Evolutionary conservation across 2,113 vertebrate genomes (phyloP).

Genomic region (Microcebus griseorufus): DNA sequence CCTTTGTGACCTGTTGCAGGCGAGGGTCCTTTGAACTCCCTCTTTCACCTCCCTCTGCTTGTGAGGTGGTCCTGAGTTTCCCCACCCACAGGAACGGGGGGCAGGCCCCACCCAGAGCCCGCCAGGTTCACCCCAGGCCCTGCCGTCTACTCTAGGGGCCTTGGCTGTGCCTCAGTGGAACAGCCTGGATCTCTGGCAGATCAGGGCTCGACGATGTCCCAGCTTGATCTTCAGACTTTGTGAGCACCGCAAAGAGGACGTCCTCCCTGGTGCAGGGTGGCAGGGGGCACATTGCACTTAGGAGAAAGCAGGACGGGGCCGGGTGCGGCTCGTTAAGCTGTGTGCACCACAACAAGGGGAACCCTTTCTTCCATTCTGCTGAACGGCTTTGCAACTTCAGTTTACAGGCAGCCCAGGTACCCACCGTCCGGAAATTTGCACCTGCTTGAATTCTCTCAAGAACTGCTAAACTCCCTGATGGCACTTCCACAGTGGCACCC

Average conservation of each 20-base stretch:
- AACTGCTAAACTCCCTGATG: neutral
- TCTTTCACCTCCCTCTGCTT: neutral
- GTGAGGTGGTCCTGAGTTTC: neutral
- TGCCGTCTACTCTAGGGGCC: neutral
- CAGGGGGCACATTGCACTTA: neutral
- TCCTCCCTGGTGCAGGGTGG: neutral
- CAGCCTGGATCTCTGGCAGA: neutral
- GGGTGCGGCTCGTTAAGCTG: neutral
- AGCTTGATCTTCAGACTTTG: neutral
- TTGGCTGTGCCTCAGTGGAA: neutral
- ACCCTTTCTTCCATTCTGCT: neutral
- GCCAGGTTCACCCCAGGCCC: neutral
- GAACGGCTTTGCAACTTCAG: neutral
- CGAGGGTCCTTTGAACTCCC: constrained; percentile 30
- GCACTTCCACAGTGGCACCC: neutral
- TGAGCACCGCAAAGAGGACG: too few relatives aligned
- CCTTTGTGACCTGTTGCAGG: constrained; percentile 72
- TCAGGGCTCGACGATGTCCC: neutral
- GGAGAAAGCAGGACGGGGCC: neutral
- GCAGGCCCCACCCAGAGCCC: neutral
- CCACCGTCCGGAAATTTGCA: neutral
- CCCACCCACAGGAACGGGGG: neutral
- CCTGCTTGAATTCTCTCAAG: neutral
- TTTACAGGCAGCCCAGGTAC: neutral
- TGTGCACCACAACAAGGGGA: neutral